These are phyloP conservation scores for Platyrinchus mystaceus DNA, from an alignment of 2,797 vertebrate species.

Conservation along the genomic window DNA sequence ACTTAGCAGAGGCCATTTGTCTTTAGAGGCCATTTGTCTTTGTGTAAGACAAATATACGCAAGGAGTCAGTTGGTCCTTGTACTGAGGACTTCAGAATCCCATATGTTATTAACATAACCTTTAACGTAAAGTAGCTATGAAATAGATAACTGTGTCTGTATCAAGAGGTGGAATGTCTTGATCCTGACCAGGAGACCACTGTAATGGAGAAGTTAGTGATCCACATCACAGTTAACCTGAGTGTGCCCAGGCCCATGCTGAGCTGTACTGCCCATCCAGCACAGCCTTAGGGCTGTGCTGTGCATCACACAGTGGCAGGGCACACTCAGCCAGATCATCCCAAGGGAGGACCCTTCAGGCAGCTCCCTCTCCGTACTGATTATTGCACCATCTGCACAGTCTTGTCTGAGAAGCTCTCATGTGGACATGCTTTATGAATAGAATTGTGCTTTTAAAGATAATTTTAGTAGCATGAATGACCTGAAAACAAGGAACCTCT, in stretches of 20 bases:
- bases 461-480: not conserved
- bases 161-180: not conserved
- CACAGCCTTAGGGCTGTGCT: not conserved
- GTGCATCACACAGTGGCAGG: not conserved
- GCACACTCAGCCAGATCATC: not conserved
- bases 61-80: not conserved
- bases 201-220: not conserved
- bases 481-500: not conserved
- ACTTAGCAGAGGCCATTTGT: too few species aligned
- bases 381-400: not conserved
- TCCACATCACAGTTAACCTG: not conserved
- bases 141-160: not conserved
- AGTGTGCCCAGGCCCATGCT: not conserved
- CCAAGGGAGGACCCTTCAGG: not conserved
- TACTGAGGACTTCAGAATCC: not conserved
- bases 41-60: not conserved
- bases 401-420: not conserved
- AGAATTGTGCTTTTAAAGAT: not conserved
- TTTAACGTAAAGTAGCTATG: not conserved
- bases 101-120: fast-evolving
- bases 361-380: not conserved
- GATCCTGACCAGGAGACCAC: not conserved
- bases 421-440: not conserved
- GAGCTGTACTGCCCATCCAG: not conserved
- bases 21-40: not conserved